Evolutionary conservation across 2,113 vertebrate species (phyloP).

Genomic region (Mus musculus): GRCm39 chr10:88366501-88367000

Average conservation of each 20-base stretch:
- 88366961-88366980: neutral
- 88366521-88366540: neutral
- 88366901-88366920: neutral
- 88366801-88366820: neutral
- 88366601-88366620: neutral
- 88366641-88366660: neutral
- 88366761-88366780: neutral
- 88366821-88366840: neutral
- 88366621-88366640: too few relatives aligned
- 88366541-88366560: neutral
- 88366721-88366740: neutral
- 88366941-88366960: neutral
- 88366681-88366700: neutral
- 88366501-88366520: neutral
- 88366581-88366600: neutral
- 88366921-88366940: neutral
- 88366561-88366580: neutral
- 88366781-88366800: neutral
- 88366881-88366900: slow-evolving; percentile 6
- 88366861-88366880: neutral
- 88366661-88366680: neutral
- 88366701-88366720: neutral
- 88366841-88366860: neutral
- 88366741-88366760: neutral
- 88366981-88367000: slow-evolving; percentile 20